These are phyloP conservation scores for Micrastur ruficollis DNA, from an alignment of 2,797 vertebrate genomes.

Conservation along the genomic window DNA sequence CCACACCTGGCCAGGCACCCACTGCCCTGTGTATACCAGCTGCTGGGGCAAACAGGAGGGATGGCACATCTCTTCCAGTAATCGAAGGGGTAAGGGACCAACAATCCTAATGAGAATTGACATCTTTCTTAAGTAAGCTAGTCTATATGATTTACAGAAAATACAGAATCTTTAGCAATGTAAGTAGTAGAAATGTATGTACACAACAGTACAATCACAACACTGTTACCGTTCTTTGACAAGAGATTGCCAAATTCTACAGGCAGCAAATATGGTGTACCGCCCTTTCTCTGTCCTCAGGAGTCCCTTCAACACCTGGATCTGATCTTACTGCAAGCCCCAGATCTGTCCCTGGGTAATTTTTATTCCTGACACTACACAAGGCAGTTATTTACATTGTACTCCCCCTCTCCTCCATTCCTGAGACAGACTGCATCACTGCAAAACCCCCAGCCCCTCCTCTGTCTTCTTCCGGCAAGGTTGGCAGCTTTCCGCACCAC, in stretches of 20 bases:
- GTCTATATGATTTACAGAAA: background rate
- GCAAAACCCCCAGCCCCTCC: background rate
- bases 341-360: background rate
- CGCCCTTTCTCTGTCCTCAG: background rate
- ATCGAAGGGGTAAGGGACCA: background rate
- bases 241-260: background rate
- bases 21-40: background rate
- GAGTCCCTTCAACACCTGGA: background rate
- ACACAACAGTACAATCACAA: accelerated
- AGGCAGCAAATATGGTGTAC: accelerated
- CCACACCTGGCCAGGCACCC: no score
- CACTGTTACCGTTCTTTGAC: background rate
- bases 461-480: background rate
- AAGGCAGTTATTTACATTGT: background rate
- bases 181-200: accelerated
- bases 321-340: background rate
- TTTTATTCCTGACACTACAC: no score
- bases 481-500: no score
- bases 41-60: accelerated
- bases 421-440: background rate
- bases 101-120: background rate
- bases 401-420: background rate
- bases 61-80: background rate
- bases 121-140: background rate
- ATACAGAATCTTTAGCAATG: background rate